Conservation (phyloP, 2,113 vertebrate genomes). For the Hippopotamus amphibius region DNA sequence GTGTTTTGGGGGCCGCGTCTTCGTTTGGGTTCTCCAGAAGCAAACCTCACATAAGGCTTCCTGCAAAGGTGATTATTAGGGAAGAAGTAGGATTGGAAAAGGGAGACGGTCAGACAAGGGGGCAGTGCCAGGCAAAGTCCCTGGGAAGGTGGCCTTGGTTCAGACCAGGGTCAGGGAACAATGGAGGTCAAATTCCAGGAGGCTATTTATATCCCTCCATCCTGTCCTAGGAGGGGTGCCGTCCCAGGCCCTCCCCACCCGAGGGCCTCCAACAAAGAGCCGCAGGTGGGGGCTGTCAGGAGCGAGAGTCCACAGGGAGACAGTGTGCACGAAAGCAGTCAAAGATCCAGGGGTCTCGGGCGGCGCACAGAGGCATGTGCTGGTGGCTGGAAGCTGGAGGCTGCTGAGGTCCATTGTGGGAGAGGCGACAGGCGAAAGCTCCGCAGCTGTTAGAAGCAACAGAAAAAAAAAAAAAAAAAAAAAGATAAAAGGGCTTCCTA, state of each 20-base stretch:
- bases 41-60: not conserved
- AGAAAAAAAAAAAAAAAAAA: too few species aligned
- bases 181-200: not conserved
- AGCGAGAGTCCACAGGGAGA: fast-evolving
- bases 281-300: not conserved
- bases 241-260: not conserved
- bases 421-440: fast-evolving
- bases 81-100: not conserved
- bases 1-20: fast-evolving
- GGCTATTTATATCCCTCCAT: not conserved
- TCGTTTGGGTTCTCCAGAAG: not conserved
- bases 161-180: not conserved
- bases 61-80: not conserved
- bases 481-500: too few species aligned
- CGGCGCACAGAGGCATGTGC: fast-evolving
- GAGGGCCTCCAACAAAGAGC: not conserved
- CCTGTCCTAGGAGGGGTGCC: not conserved
- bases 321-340: fast-evolving
- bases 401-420: not conserved
- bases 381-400: not conserved
- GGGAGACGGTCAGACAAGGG: not conserved
- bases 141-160: not conserved
- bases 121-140: not conserved
- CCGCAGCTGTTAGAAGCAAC: not conserved
- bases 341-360: fast-evolving